Evolutionary conservation across 2,797 vertebrate species (phyloP).

Genomic region (Alectoris magna): DNA sequence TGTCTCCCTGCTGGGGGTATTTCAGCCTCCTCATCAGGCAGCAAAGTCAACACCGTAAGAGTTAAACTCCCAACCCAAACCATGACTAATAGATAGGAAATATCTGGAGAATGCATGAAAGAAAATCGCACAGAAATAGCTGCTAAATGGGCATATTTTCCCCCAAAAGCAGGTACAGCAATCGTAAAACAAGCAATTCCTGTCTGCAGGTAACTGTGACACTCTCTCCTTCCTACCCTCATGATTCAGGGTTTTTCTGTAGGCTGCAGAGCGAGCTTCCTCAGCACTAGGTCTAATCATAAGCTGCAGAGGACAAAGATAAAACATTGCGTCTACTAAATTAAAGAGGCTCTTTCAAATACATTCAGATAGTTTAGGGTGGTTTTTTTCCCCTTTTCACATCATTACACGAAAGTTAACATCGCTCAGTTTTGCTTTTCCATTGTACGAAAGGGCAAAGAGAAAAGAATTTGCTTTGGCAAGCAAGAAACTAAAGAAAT

Average conservation of each 20-base stretch:
- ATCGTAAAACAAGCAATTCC: neutral
- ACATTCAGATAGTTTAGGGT: neutral
- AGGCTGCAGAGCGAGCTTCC: neutral
- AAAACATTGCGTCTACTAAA: neutral
- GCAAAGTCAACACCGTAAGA: neutral
- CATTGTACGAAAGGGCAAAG: neutral
- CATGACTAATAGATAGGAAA: constrained; percentile 31
- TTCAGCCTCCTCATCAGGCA: neutral
- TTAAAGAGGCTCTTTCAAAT: neutral
- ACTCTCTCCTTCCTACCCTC: neutral
- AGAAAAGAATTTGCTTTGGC: neutral
- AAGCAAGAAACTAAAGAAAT: constrained; percentile 12
- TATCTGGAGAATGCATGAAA: constrained; percentile 45
- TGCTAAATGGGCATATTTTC: neutral
- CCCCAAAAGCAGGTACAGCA: neutral
- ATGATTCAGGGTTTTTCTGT: neutral
- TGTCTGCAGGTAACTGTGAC: neutral
- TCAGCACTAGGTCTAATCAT: neutral
- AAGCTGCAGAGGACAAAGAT: neutral
- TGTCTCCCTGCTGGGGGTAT: neutral
- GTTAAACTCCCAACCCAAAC: neutral
- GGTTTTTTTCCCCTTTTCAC: neutral
- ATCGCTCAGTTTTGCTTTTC: constrained; percentile 19
- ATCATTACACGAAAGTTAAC: neutral
- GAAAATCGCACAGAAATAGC: neutral